Percentiles rank a stretch among this genome's conserved stretches.
phyloP scores from a whole-genome alignment of 2,888 invertebrate genomes.

The Cinara cedri region DNA sequence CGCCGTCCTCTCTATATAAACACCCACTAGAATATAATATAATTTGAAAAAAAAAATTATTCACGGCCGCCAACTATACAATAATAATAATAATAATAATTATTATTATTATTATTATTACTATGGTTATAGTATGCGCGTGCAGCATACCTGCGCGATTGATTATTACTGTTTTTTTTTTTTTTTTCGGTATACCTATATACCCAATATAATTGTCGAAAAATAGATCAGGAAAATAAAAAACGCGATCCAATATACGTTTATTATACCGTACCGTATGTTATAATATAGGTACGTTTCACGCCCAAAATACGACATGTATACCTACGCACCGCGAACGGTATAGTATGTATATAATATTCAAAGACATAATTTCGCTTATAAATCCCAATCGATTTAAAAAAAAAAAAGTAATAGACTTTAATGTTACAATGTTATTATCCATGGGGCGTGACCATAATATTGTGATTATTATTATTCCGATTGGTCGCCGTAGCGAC shows the following conservation, averaged over 20 bases:
- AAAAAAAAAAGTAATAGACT: constrained; percentile 25
- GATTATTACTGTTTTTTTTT: too few species aligned
- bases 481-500: background rate
- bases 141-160: too few species aligned
- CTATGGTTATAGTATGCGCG: too few species aligned
- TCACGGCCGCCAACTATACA: constrained; percentile 1
- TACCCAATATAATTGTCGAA: background rate
- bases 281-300: background rate
- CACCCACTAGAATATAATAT: background rate
- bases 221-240: constrained; percentile 5
- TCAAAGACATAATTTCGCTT: constrained; percentile 12
- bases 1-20: background rate
- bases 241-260: too few species aligned
- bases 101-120: too few species aligned
- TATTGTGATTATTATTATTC: background rate
- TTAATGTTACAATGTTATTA: background rate
- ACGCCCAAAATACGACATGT: constrained; percentile 25
- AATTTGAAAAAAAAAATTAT: background rate
- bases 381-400: constrained; percentile 22
- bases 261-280: too few species aligned
- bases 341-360: background rate
- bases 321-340: constrained; percentile 31
- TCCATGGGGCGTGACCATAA: constrained; percentile 33
- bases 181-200: background rate
- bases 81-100: background rate